Evolutionary conservation across 1,140 invertebrate species (phyloP), one percentile per base, ranked within the genome.

Genomic region (Hypothenemus hampei): DNA sequence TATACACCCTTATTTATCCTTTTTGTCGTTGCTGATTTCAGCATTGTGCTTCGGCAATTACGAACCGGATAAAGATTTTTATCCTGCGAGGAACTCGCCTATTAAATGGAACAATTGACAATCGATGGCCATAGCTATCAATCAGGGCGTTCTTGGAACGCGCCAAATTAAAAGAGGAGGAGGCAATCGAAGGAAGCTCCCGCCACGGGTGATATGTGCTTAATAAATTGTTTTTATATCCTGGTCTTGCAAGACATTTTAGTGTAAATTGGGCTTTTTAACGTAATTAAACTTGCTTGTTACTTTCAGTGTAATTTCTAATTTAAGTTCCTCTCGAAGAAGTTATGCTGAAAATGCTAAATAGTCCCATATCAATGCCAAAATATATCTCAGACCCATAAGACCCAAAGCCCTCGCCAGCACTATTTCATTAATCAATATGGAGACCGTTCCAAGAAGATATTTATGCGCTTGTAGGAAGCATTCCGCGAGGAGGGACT

Each of bases 401-500:
- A 54, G 52, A 35, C 45, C 18, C 36, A 54, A 54, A 54, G 43
- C 43, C 52, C 43, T 41, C 23, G 29, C 43, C 41, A 29, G 26
- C 43, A 53, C 40, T 53, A 53, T 53, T 55, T 55, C 52, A 55
- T 55, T 55, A 55, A 55, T 55, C 52, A 55, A 55, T 55, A 55
- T 55, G 52, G 52, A 31, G 31, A 44, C 29, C 41, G 40, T 43
- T 39, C 31, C 52, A 24, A 35, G 40, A 55, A 47, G 52, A 55
- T 55, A 55, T 55, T 55, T 55, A 55, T 55, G 52, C 52, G 31
- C 44, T 48, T 41, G 51, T 29, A 37, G 51, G 51, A 46, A 24
- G 44, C 50, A 45, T 53, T 53, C 41, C 50, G n/a, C 26, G 24
- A 53, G 52, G 36, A 48, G 33, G 37, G 45, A 55, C 43, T 55